Evolutionary conservation across 2,888 invertebrate genomes (phyloP).

Genomic region (Xylota segnis): DNA sequence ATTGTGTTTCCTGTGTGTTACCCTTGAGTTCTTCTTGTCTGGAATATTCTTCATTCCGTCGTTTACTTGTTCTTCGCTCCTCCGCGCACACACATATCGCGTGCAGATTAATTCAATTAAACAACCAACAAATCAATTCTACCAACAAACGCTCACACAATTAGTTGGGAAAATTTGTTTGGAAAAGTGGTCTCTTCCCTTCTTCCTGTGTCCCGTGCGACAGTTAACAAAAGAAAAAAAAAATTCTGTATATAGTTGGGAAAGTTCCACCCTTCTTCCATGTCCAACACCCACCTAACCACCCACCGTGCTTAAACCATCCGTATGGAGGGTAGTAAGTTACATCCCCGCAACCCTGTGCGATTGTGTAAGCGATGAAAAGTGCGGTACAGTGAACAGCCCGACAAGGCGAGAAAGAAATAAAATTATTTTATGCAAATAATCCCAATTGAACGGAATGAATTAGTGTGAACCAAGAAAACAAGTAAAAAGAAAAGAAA

Average conservation of each 20-base stretch:
- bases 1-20: conserved; percentile 25
- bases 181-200: neutral
- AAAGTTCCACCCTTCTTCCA: conserved; percentile 6
- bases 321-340: conserved; percentile 52
- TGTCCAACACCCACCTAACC: neutral
- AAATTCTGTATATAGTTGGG: conserved; percentile 55
- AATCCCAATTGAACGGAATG: conserved; percentile 54
- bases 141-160: neutral
- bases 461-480: conserved; percentile 59
- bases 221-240: conserved; percentile 9
- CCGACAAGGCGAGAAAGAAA: conserved; percentile 25
- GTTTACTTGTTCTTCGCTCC: neutral
- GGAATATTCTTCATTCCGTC: conserved; percentile 6
- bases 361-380: conserved; percentile 71
- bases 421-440: conserved; percentile 64
- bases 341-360: neutral
- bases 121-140: conserved; percentile 37
- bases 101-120: conserved; percentile 51
- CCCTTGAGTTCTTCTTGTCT: conserved; percentile 38
- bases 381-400: conserved; percentile 41
- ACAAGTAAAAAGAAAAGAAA: conserved; percentile 5
- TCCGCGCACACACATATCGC: neutral
- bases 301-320: conserved; percentile 25
- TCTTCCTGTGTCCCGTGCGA: neutral
- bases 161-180: neutral